phyloP scores from a whole-genome alignment of 1,140 invertebrate species.

The Brachionus rotundiformis region DNA sequence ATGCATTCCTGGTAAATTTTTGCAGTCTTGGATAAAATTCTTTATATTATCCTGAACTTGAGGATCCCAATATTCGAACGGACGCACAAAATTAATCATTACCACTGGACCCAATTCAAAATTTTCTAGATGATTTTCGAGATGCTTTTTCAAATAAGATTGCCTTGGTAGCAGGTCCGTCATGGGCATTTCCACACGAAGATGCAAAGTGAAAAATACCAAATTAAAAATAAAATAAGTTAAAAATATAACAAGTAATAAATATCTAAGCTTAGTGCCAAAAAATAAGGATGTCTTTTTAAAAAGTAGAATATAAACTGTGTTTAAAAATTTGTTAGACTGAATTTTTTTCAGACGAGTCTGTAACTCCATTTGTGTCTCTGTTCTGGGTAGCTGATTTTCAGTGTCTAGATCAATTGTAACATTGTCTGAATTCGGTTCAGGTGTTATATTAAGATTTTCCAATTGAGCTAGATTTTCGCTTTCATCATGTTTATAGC shows the following conservation, averaged over 20 bases:
- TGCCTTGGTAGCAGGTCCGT: neutral
- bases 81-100: conserved; percentile 20
- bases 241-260: neutral
- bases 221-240: conserved; percentile 35
- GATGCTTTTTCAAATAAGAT: conserved; percentile 42
- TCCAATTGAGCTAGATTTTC: neutral
- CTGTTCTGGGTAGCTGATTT: neutral
- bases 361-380: neutral
- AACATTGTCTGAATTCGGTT: neutral
- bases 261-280: conserved; percentile 24
- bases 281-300: conserved; percentile 32
- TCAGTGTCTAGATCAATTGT: neutral
- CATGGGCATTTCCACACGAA: conserved; percentile 17
- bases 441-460: neutral
- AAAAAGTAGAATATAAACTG: neutral
- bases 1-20: conserved; percentile 23
- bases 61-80: neutral
- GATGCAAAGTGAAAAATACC: neutral
- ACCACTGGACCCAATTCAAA: conserved; percentile 27
- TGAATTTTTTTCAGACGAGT: conserved; percentile 35
- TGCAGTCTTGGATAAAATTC: neutral
- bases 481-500: neutral
- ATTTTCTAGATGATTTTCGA: conserved; percentile 7
- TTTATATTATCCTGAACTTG: neutral
- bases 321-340: neutral